phyloP scores from a whole-genome alignment of 2,113 vertebrate species.

The Acanthisitta chloris region DNA sequence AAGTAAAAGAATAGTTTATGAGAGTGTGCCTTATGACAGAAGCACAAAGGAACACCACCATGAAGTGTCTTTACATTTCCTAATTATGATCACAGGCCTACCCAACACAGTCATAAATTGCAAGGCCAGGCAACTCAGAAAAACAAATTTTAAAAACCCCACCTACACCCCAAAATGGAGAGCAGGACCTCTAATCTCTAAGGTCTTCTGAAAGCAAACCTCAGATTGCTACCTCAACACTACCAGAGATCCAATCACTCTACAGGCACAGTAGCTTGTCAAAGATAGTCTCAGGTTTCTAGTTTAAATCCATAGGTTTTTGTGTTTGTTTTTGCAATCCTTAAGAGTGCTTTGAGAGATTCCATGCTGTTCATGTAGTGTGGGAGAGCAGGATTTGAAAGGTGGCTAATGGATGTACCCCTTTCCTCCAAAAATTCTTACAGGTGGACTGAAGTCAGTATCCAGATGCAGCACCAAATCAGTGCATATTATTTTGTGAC shows the following conservation, averaged over 20 bases:
- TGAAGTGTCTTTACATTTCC: not conserved
- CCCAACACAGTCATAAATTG: not conserved
- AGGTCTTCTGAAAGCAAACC: not conserved
- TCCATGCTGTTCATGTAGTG: not conserved
- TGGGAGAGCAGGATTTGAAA: not conserved
- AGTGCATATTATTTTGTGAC: not conserved
- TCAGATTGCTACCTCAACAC: not conserved
- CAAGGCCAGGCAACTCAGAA: fast-evolving
- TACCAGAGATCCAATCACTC: not conserved
- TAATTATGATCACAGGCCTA: not conserved
- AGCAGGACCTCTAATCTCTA: not conserved
- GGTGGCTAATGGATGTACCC: not conserved
- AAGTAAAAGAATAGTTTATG: not conserved
- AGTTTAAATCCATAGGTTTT: not conserved
- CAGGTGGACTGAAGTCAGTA: not conserved
- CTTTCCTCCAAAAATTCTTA: not conserved
- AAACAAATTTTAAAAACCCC: not conserved
- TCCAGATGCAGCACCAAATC: not conserved
- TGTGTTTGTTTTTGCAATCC: not conserved
- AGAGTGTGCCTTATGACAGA: not conserved
- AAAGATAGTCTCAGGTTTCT: not conserved
- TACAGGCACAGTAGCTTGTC: not conserved
- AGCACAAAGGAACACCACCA: not conserved
- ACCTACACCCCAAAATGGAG: fast-evolving
- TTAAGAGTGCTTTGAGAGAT: not conserved